Percentiles rank a stretch among this genome's conserved stretches.
These are phyloP conservation scores for Ailurus styani DNA, from an alignment of 2,113 vertebrate genomes.

Conservation along the genomic window DNA sequence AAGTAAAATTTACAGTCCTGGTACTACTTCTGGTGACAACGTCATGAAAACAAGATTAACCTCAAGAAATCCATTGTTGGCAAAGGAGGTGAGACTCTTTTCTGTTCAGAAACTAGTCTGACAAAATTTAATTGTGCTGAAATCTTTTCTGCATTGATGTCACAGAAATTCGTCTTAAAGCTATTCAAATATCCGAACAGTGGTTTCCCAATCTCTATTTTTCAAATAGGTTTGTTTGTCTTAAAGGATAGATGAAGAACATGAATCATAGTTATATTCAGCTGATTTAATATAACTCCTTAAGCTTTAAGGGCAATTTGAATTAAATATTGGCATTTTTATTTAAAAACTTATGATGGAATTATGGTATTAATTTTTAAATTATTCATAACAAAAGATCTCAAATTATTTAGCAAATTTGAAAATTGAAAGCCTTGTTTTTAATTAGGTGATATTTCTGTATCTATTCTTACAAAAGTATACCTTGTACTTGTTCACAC, in stretches of 20 bases:
- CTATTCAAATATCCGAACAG: background rate
- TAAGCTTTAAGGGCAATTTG: background rate
- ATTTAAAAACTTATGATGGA: background rate
- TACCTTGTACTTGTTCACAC: background rate
- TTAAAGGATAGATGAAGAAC: background rate
- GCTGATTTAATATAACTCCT: background rate
- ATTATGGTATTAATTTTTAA: background rate
- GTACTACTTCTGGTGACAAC: constrained; percentile 43
- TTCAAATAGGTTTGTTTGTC: background rate
- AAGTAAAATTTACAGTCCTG: constrained; percentile 45
- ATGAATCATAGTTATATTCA: background rate
- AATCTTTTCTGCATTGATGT: background rate
- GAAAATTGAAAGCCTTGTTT: background rate
- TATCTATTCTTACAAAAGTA: background rate
- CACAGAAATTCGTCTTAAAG: background rate
- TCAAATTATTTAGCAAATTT: background rate
- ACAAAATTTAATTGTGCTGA: background rate
- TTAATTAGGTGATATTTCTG: background rate
- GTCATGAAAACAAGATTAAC: constrained; percentile 53
- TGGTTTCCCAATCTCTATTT: background rate
- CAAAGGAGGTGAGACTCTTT: constrained; percentile 4
- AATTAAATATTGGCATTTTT: background rate
- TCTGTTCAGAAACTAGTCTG: background rate
- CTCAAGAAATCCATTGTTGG: constrained; percentile 20
- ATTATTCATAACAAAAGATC: background rate